Conservation (phyloP, 2,113 vertebrate genomes). For the Oryzias woworae region DNA sequence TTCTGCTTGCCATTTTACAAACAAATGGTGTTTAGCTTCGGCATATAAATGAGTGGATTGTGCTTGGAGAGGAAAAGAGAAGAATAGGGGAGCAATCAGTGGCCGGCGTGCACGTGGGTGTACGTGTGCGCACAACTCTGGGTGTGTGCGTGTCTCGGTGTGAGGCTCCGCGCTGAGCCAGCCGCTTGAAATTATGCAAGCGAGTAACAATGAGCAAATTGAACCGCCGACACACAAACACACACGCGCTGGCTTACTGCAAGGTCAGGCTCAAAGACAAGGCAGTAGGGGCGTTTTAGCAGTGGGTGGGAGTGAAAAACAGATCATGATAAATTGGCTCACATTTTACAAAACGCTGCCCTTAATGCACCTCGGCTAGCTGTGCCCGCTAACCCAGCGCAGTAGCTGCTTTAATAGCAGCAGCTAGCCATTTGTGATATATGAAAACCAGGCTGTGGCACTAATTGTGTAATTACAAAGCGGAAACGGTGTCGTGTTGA, state of each 20-base stretch:
- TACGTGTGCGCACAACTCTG: conserved; percentile 36
- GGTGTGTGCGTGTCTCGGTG: conserved; percentile 40
- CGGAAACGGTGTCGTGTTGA: conserved; percentile 86
- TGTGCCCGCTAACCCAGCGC: conserved; percentile 62
- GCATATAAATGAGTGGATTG: conserved; percentile 92
- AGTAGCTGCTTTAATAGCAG: conserved; percentile 69
- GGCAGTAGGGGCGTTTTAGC: conserved; percentile 78
- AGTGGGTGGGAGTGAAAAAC: conserved; percentile 87
- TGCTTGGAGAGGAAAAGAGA: conserved; percentile 65
- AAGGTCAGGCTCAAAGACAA: conserved; percentile 95
- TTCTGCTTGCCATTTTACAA: conserved; percentile 82
- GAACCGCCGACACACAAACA: conserved; percentile 77
- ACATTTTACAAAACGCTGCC: conserved; percentile 93
- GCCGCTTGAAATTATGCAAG: conserved; percentile 90
- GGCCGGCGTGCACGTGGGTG: conserved; percentile 35
- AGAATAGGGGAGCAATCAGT: conserved; percentile 65
- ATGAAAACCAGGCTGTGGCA: conserved; percentile 91
- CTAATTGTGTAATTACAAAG: conserved; percentile 99
- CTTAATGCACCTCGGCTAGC: conserved; percentile 85
- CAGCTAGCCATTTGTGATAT: conserved; percentile 86
- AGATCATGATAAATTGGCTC: conserved; percentile 96
- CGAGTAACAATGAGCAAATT: conserved; percentile 92
- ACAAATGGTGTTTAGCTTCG: conserved; percentile 86
- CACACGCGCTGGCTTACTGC: conserved; percentile 65
- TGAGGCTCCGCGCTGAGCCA: conserved; percentile 69